Conservation (phyloP, 2,797 vertebrate genomes). For the Rhynchotus rufescens region DNA sequence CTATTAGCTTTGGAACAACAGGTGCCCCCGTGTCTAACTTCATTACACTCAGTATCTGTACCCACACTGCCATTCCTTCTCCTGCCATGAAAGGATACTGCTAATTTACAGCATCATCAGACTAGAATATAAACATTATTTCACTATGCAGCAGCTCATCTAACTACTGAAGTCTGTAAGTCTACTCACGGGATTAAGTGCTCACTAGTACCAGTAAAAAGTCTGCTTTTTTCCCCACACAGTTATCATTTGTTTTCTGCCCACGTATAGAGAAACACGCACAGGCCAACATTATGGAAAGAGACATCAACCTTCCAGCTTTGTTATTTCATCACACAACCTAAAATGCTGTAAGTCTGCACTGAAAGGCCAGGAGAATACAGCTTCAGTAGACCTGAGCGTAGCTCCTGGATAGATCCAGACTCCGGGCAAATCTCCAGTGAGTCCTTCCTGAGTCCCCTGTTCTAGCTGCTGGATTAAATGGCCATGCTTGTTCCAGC, state of each 20-base stretch:
- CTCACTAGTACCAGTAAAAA: neutral
- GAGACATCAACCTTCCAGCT: neutral
- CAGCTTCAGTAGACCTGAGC: neutral
- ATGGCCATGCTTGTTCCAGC: fast-evolving
- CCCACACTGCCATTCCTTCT: fast-evolving
- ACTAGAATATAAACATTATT: neutral
- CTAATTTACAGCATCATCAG: neutral
- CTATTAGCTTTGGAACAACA: neutral
- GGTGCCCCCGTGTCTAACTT: neutral
- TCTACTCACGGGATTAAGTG: neutral
- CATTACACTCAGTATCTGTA: neutral
- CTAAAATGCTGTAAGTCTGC: fast-evolving
- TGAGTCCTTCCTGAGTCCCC: neutral
- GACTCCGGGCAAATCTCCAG: fast-evolving
- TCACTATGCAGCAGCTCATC: neutral
- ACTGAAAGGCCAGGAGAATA: neutral
- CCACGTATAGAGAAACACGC: neutral
- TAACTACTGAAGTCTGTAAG: neutral
- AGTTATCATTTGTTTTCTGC: neutral
- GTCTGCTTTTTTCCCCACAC: neutral
- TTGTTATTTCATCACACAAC: neutral
- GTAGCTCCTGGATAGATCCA: neutral
- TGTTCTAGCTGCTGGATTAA: fast-evolving
- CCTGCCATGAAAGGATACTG: neutral
- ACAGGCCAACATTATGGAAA: neutral